Percentiles rank a stretch among this genome's conserved stretches.
Conservation (phyloP, 2,888 invertebrate species). For the Cephus rjabovi region DNA sequence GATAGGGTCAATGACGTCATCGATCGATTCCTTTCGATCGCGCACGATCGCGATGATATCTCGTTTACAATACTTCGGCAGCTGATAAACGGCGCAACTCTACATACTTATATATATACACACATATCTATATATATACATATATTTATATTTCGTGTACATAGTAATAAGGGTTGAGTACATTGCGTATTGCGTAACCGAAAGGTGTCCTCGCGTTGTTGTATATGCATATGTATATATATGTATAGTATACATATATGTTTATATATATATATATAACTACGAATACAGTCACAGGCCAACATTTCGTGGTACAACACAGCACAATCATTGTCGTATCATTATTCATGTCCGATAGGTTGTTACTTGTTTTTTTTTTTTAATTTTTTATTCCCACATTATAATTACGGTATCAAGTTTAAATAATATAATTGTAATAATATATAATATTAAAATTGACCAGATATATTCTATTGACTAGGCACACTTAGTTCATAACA, state of each 20-base stretch:
- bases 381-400: conserved; percentile 26
- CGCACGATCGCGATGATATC: conserved; percentile 10
- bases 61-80: conserved; percentile 5
- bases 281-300: conserved; percentile 58
- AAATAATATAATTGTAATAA: conserved; percentile 61
- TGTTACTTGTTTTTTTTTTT: conserved; percentile 32
- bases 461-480: conserved; percentile 74
- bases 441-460: conserved; percentile 71
- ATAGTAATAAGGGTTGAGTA: not conserved
- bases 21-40: not conserved
- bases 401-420: conserved; percentile 57
- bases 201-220: not conserved
- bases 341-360: conserved; percentile 53
- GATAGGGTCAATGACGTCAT: not conserved
- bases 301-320: conserved; percentile 66
- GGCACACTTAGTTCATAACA: conserved; percentile 75
- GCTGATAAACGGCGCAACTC: conserved; percentile 52
- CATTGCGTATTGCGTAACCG: not conserved
- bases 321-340: conserved; percentile 66
- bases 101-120: conserved; percentile 53
- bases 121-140: conserved; percentile 55
- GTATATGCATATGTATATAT: conserved; percentile 26
- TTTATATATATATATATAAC: conserved; percentile 36
- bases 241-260: conserved; percentile 46
- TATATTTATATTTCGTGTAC: not conserved